A percentile compares a stretch with the other conserved stretches of the same genome.
These are phyloP conservation scores for Catocala nupta DNA, from an alignment of 2,888 invertebrate species.

Conservation along the genomic window DNA sequence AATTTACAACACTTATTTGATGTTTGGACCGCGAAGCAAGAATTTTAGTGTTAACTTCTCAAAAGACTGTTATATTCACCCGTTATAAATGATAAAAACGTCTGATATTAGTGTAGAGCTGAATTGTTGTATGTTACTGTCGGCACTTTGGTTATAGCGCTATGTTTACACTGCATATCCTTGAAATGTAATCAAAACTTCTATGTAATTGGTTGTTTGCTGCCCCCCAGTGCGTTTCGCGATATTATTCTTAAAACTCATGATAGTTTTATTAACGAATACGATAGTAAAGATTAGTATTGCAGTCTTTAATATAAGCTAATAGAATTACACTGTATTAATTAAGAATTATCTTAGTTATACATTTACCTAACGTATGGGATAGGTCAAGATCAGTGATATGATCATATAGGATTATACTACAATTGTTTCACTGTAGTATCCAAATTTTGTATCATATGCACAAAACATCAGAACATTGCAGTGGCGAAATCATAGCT, in stretches of 20 bases:
- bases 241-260: conserved; percentile 8
- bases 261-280: no score
- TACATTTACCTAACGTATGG: no score
- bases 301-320: no score
- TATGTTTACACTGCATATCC: conserved; percentile 70
- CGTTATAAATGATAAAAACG: conserved; percentile 32
- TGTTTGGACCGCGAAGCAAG: conserved; percentile 41
- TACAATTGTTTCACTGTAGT: no score
- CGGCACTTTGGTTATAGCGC: conserved; percentile 80
- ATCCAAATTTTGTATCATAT: no score
- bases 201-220: conserved; percentile 10
- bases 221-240: conserved; percentile 36
- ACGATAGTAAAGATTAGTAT: no score
- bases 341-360: no score
- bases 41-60: conserved; percentile 29
- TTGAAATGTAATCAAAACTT: conserved; percentile 57
- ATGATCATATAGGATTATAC: no score
- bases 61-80: conserved; percentile 20
- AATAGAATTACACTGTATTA: no score
- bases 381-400: no score
- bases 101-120: conserved; percentile 2
- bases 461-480: no score
- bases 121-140: conserved; percentile 45
- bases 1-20: conserved; percentile 20
- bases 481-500: no score